These are phyloP conservation scores for Cyclura pinguis DNA, from an alignment of 2,797 vertebrate genomes.

Conservation along the genomic window DNA sequence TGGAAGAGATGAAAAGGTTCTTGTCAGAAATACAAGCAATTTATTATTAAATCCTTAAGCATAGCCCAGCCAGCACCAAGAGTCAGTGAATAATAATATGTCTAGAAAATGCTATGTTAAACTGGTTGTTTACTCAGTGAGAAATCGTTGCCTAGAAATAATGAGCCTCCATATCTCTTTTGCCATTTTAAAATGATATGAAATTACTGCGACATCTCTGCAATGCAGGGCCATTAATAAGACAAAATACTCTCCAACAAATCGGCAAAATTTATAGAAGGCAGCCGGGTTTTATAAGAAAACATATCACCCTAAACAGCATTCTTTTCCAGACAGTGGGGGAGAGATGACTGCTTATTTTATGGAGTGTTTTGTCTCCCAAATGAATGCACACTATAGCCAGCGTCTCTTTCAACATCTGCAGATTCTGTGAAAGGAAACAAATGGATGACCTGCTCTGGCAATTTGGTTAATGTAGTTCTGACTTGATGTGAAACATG, in stretches of 20 bases:
- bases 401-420: background rate
- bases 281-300: background rate
- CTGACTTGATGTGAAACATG: background rate
- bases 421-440: background rate
- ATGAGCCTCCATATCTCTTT: background rate
- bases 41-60: slow-evolving; percentile 8
- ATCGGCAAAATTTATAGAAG: background rate
- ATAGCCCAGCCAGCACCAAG: background rate
- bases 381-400: background rate
- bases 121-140: background rate
- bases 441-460: background rate
- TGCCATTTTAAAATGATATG: background rate
- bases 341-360: background rate
- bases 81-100: slow-evolving; percentile 11
- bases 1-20: background rate
- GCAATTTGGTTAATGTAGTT: background rate
- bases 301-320: background rate
- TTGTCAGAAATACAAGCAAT: background rate
- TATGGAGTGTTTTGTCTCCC: background rate
- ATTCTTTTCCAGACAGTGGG: fast-evolving
- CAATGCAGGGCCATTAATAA: slow-evolving; percentile 10
- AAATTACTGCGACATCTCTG: background rate
- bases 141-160: slow-evolving; percentile 10
- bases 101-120: background rate
- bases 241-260: background rate